Evolutionary conservation across 2,888 invertebrate genomes (phyloP).

Genomic region (Ochropacha duplaris): DNA sequence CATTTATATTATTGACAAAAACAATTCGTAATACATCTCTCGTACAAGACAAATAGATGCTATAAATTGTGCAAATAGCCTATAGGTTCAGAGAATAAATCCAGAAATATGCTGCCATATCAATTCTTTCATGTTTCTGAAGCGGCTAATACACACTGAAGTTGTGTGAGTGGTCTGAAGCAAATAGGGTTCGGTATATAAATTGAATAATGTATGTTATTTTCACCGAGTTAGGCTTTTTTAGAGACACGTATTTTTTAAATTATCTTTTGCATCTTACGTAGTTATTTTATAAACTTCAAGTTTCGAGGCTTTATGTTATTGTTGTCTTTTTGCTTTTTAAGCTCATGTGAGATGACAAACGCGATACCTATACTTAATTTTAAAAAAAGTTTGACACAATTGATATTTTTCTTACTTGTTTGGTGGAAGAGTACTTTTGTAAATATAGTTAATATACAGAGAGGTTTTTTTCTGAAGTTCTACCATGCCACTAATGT

Average conservation of each 20-base stretch:
- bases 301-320: too few species aligned
- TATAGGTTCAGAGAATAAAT: constrained; percentile 45
- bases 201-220: background rate
- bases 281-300: too few species aligned
- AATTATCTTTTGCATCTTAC: too few species aligned
- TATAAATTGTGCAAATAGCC: constrained; percentile 48
- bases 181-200: background rate
- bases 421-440: too few species aligned
- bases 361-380: too few species aligned
- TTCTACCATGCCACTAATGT: background rate
- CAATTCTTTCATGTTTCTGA: constrained; percentile 19
- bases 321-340: too few species aligned
- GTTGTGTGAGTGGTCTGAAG: background rate
- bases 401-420: too few species aligned
- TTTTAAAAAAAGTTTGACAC: too few species aligned
- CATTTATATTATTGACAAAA: constrained; percentile 44
- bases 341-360: too few species aligned
- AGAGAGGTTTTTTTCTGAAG: too few species aligned
- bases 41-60: constrained; percentile 45
- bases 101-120: constrained; percentile 31
- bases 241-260: background rate
- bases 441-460: too few species aligned
- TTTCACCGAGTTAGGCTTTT: background rate
- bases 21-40: constrained; percentile 46
- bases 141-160: background rate